Evolutionary conservation across 2,888 invertebrate genomes (phyloP), one percentile per base, ranked within the genome.

Genomic region (Tinea trinotella): DNA sequence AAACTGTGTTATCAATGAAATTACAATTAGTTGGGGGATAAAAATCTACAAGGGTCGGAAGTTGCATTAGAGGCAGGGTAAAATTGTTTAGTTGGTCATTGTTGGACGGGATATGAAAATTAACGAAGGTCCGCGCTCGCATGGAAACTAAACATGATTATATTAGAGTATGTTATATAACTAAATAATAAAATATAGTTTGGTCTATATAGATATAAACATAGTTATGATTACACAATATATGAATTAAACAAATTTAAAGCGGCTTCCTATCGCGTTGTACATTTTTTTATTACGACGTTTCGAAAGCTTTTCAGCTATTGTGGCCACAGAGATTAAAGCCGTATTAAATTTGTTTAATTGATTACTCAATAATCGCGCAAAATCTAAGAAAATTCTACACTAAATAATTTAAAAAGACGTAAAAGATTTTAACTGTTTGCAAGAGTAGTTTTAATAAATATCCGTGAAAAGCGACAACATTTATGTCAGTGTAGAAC

Each of bases 1-100:
- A 84, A 85, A 85, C 84, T 84, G 77, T 76, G 80, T 84, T 85
- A 82, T 82, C 85, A 85, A 85, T 85, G 84, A 83, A 84, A 84
- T 85, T 85, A 84, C 84, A 85, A 85, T 85, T 84, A 84, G 80
- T 73, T 61, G 61, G 66, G 71, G 79, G 74, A 77, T 78, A 82
- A 83, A 83, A 84, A 82, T 80, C 63, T 67, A 63, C 58, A 61
- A 76, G 78, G 82, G 80, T 76, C 73, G 79, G 78, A 79, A 66
- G 74, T 68, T 69, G 73, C 71, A 67, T 72, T 73, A 68, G 15
- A 10, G n/a, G 24, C 40, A 18, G 36, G 66, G 69, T 63, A 65
- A 70, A 67, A 71, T 71, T 74, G 67, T 74, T 71, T 58, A 22
- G 40, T 44, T 22, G 13, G 53, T 18, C 24, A 50, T 50, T 22